These are phyloP conservation scores for Lysiphlebus fabarum DNA, from an alignment of 1,140 invertebrate genomes.

Conservation along the genomic window DNA sequence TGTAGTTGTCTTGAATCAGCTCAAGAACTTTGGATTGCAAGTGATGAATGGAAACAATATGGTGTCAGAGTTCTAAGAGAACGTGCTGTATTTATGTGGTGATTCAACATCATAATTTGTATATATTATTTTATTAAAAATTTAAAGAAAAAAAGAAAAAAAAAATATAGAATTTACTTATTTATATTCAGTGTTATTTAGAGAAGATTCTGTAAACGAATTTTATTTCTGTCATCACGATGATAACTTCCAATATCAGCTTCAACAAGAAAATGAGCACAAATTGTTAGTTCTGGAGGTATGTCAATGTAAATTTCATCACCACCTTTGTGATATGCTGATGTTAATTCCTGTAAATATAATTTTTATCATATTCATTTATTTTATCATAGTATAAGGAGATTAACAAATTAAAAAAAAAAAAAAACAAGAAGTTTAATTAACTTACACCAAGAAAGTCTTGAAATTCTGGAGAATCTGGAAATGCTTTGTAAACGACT, in stretches of 20 bases:
- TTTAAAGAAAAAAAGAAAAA: neutral
- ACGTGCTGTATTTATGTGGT: conserved; percentile 79
- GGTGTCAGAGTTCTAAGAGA: conserved; percentile 85
- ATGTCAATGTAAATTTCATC: conserved; percentile 44
- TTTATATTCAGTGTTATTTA: conserved; percentile 12
- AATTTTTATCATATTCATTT: conserved; percentile 13
- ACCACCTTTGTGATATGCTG: conserved; percentile 38
- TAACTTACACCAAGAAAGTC: conserved; percentile 36
- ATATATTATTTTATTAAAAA: neutral
- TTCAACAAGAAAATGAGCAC: conserved; percentile 38
- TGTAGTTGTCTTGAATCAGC: conserved; percentile 90
- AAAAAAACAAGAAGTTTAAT: neutral
- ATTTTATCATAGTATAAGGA: conserved; percentile 12
- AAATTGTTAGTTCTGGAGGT: conserved; percentile 23
- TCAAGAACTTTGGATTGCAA: conserved; percentile 88
- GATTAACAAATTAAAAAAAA: too few relatives aligned
- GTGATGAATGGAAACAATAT: conserved; percentile 80
- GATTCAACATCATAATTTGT: conserved; percentile 22
- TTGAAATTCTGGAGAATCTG: conserved; percentile 33
- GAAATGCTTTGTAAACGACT: conserved; percentile 35
- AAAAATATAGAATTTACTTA: neutral
- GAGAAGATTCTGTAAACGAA: conserved; percentile 39
- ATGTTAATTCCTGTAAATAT: conserved; percentile 34
- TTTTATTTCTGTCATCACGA: conserved; percentile 39
- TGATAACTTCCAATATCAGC: conserved; percentile 40